phyloP scores from a whole-genome alignment of 2,797 vertebrate genomes.

The Falco berigora region DNA sequence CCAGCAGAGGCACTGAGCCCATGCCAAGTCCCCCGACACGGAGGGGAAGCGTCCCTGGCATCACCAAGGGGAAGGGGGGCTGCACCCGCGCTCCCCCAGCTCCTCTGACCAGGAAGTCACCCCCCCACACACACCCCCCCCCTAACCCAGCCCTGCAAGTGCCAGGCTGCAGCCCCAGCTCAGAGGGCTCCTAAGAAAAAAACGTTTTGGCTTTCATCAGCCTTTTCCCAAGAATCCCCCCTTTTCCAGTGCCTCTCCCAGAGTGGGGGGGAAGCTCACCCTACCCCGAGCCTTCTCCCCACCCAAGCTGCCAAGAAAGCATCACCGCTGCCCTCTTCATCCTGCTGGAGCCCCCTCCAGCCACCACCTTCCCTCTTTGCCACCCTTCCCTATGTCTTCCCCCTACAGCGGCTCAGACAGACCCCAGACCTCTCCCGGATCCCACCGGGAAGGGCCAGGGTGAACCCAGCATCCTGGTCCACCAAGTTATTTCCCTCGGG shows the following conservation, averaged over 20 bases:
- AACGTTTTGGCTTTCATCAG: neutral
- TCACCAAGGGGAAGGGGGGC: no score
- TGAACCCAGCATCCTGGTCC: neutral
- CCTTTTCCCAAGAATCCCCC: neutral
- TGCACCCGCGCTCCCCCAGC: no score
- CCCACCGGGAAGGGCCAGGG: neutral
- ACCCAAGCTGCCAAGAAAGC: neutral
- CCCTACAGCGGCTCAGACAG: fast-evolving
- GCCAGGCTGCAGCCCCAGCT: neutral
- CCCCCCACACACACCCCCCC: no score
- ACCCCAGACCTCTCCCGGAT: neutral
- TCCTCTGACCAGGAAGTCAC: no score
- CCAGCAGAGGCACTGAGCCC: no score
- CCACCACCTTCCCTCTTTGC: neutral
- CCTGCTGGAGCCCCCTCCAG: neutral
- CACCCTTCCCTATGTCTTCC: fast-evolving
- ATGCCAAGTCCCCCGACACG: no score
- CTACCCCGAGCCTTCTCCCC: neutral
- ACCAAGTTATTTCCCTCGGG: neutral
- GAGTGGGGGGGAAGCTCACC: neutral
- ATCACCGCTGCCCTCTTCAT: no score
- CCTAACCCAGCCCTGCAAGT: neutral
- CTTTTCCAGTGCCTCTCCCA: neutral
- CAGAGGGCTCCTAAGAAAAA: neutral
- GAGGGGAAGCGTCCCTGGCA: no score